Evolutionary conservation across 2,888 invertebrate genomes (phyloP), one percentile per base, ranked within the genome.

Genomic region (Scaptodrosophila latifasciaeformis): DNA sequence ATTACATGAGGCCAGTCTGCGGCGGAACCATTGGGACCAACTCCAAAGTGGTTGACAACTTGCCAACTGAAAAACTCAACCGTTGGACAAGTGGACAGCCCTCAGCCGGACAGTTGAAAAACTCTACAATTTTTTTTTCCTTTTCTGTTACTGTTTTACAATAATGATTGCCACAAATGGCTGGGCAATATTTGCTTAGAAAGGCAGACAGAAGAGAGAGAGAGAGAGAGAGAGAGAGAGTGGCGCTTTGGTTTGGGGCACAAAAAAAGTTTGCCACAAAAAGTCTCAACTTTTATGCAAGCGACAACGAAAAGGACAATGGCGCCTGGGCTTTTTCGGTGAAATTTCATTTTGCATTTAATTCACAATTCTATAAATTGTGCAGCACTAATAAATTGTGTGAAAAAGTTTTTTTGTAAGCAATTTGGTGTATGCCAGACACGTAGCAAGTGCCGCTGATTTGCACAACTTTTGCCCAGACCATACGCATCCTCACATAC

Each of bases 301-400:
- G 59, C 65, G 37, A 15, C 52, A 39, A 29, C 31, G 21, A 43
- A 50, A 43, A 40, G 12, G 34, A 34, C 34, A 34, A 34, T 34
- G 34, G 12, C 15, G 34, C n/a, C n/a, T n/a, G 13, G 12, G 34
- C 12, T 13, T 13, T 34, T 34, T 34, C 12, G 34, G 13, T 34
- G 13, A 40, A 40, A 21, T 12, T 31, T 49, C 42, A 71, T 65
- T 70, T 66, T 53, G 53, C 63, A 67, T 62, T 70, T 72, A 76
- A 72, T 76, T 72, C 74, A 70, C 67, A 70, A 60, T 76, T 72
- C 77, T 72, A 76, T 76, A 76, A 72, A 72, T 72, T 76, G 61
- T 65, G 60, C 56, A 69, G 71, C 72, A 62, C 60, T 71, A 69
- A 71, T 71, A 76, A 71, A 76, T 71, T 71, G 71, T 69, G 69